phyloP scores from a whole-genome alignment of 2,888 invertebrate species.

The Dicroscelio sp. region DNA sequence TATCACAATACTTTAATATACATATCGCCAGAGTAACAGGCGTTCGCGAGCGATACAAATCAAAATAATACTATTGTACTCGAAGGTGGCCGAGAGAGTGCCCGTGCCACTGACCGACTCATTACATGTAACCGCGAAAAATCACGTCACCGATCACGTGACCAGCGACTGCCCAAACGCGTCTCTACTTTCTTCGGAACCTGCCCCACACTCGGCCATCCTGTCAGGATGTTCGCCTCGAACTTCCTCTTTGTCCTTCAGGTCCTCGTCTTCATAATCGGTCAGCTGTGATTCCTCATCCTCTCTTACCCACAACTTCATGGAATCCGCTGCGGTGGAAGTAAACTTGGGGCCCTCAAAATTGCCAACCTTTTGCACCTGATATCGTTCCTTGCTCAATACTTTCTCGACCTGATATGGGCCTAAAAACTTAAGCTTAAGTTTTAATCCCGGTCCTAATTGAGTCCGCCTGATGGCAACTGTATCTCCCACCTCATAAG shows the following conservation, averaged over 20 bases:
- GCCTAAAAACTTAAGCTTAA: neutral
- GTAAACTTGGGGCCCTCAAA: neutral
- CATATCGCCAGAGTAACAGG: too few relatives aligned
- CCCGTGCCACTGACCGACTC: neutral
- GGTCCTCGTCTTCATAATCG: neutral
- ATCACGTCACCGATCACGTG: neutral
- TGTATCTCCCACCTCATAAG: neutral
- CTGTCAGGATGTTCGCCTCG: neutral
- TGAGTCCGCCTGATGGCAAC: slow-evolving; percentile 5
- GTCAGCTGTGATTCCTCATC: neutral
- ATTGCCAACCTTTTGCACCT: neutral
- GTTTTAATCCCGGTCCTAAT: neutral
- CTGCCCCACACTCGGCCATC: slow-evolving; percentile 9
- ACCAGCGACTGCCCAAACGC: too few relatives aligned
- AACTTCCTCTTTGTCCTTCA: neutral
- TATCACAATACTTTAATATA: too few relatives aligned
- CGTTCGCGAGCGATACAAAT: too few relatives aligned
- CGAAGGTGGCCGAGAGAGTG: too few relatives aligned
- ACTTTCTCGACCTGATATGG: neutral
- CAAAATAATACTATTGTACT: too few relatives aligned
- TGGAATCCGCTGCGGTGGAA: neutral
- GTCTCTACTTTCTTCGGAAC: too few relatives aligned
- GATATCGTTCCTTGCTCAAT: neutral
- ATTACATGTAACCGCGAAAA: neutral
- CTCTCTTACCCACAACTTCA: neutral